Conservation (phyloP, 2,113 vertebrate species). For the Aspidoscelis tigris region DNA sequence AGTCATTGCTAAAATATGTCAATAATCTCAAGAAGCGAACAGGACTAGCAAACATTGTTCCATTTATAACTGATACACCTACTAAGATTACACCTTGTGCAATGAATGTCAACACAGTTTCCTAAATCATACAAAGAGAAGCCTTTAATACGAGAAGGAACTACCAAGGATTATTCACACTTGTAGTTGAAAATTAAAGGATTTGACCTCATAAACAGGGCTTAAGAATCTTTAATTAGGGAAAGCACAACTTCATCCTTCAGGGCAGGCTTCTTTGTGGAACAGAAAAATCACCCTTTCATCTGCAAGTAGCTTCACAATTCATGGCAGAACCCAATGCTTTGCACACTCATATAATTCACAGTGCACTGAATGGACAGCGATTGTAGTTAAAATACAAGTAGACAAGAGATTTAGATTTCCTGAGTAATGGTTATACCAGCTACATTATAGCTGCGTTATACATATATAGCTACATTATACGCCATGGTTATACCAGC, state of each 20-base stretch:
- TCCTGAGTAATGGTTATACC: background rate
- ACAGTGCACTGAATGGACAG: background rate
- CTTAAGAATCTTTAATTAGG: background rate
- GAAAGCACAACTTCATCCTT: background rate
- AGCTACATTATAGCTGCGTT: background rate
- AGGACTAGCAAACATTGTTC: background rate
- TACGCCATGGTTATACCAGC: too few species aligned
- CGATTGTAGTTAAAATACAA: background rate
- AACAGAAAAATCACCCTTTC: background rate
- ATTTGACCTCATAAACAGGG: background rate
- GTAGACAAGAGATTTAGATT: background rate
- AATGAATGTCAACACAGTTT: background rate
- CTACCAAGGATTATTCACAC: background rate
- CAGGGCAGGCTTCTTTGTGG: background rate
- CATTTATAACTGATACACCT: background rate
- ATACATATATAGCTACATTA: too few species aligned
- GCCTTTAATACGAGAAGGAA: background rate
- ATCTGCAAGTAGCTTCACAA: background rate
- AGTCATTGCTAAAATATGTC: background rate
- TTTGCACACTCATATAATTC: background rate
- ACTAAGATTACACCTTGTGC: background rate
- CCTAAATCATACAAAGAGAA: background rate
- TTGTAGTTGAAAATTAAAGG: slow-evolving; percentile 4
- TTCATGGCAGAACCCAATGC: background rate
- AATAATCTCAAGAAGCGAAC: slow-evolving; percentile 5